Conservation (phyloP, 30 jellyfish, hydroid and myxozoan species). For the Euphysa ruthae region DNA sequence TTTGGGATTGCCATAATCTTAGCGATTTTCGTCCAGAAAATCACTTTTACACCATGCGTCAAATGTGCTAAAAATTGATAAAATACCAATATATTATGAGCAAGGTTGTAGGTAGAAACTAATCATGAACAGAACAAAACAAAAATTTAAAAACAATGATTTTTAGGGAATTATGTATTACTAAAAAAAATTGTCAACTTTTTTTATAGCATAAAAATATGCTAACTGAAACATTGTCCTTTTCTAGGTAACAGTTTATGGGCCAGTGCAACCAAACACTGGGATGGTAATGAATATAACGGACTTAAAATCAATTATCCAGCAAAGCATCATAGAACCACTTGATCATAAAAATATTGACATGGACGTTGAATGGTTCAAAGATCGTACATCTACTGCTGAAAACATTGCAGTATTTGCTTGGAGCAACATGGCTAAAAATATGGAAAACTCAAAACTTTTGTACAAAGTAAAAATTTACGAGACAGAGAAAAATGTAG, state of each 20-base stretch:
- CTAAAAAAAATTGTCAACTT: too few species aligned
- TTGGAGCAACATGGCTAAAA: conserved; percentile 57
- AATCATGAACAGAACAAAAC: too few species aligned
- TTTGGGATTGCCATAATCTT: too few species aligned
- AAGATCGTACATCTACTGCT: conserved; percentile 67
- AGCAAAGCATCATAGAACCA: conserved; percentile 40
- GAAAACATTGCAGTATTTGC: conserved; percentile 76
- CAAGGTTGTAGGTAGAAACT: too few species aligned
- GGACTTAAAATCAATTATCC: conserved; percentile 45
- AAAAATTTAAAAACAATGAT: too few species aligned
- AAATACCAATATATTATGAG: too few species aligned
- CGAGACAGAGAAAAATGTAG: conserved; percentile 88
- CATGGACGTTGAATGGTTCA: conserved; percentile 75
- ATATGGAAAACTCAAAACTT: conserved; percentile 50
- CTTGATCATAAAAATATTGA: conserved; percentile 91
- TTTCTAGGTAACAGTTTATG: conserved; percentile 43
- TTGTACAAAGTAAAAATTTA: conserved; percentile 74
- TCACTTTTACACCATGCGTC: too few species aligned
- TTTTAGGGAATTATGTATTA: too few species aligned
- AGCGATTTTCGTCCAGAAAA: too few species aligned
- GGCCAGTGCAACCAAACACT: conserved; percentile 57
- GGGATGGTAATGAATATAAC: conserved; percentile 76
- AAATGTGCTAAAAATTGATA: too few species aligned
- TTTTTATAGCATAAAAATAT: too few species aligned
- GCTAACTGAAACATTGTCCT: too few species aligned